Evolutionary conservation across 2,113 vertebrate species (phyloP).

Genomic region (Tragelaphus scriptus): DNA sequence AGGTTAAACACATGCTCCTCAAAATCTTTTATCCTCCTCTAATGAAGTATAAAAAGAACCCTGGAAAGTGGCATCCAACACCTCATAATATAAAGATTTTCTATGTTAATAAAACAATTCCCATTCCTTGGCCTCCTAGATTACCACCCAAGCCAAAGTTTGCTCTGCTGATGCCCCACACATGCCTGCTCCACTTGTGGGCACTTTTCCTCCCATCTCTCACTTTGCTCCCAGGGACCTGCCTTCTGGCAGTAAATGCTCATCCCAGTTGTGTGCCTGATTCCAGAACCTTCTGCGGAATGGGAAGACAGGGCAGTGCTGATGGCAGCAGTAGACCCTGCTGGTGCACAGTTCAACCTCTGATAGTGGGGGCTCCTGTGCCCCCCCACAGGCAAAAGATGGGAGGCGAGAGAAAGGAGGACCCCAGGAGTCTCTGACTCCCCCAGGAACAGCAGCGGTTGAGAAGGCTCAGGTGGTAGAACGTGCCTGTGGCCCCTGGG

Average conservation of each 20-base stretch:
- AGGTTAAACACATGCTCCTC: not conserved
- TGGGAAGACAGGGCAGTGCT: not conserved
- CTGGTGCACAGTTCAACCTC: not conserved
- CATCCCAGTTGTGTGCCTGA: not conserved
- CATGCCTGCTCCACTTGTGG: not conserved
- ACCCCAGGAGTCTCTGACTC: not conserved
- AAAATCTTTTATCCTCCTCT: not conserved
- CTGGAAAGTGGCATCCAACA: not conserved
- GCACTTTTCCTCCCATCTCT: too few relatives aligned
- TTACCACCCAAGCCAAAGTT: not conserved
- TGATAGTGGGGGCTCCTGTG: not conserved
- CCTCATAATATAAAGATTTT: not conserved
- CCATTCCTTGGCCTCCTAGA: not conserved
- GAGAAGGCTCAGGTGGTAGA: not conserved
- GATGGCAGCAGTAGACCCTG: rapidly evolving
- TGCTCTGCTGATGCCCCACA: too few relatives aligned
- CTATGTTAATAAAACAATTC: rapidly evolving
- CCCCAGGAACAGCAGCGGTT: not conserved
- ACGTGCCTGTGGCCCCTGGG: rapidly evolving
- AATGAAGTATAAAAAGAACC: not conserved
- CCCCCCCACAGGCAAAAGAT: not conserved
- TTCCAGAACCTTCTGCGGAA: not conserved
- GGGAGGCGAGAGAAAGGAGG: not conserved
- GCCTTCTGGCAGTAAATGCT: not conserved
- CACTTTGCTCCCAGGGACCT: not conserved